These are phyloP conservation scores for Dromaius novaehollandiae DNA, from an alignment of 2,113 vertebrate genomes.

Conservation along the genomic window DNA sequence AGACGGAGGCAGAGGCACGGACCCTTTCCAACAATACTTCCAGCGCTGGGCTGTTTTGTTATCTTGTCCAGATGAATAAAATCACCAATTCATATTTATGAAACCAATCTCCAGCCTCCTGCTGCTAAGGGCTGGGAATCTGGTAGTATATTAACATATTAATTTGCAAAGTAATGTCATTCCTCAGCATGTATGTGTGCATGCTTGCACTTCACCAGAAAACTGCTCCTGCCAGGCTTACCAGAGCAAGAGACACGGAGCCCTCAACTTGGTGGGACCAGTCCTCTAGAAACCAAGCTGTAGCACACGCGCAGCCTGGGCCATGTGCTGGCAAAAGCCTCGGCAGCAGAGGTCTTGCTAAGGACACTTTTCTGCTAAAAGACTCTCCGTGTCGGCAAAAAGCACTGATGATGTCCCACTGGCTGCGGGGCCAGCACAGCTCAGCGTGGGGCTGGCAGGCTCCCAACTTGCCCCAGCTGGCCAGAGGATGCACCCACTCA, in stretches of 20 bases:
- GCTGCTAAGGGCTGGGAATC: constrained; percentile 21
- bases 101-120: constrained; percentile 34
- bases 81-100: constrained; percentile 69
- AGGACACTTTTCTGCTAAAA: not conserved
- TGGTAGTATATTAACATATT: constrained; percentile 30
- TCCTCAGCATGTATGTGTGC: not conserved
- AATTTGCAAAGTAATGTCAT: constrained; percentile 33
- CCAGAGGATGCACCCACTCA: too few species aligned
- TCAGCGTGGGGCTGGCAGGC: not conserved
- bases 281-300: not conserved
- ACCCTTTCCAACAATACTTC: not conserved
- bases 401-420: rapidly evolving
- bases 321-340: not conserved
- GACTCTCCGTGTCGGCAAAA: not conserved
- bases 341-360: not conserved
- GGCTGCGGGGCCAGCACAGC: not conserved
- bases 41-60: not conserved
- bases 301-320: rapidly evolving
- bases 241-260: not conserved
- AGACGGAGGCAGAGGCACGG: not conserved
- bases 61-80: constrained; percentile 53
- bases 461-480: too few species aligned
- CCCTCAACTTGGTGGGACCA: not conserved
- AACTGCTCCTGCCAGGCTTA: not conserved
- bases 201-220: not conserved